Evolutionary conservation across 2,797 vertebrate species (phyloP).

Genomic region (Gobio occitaniae): DNA sequence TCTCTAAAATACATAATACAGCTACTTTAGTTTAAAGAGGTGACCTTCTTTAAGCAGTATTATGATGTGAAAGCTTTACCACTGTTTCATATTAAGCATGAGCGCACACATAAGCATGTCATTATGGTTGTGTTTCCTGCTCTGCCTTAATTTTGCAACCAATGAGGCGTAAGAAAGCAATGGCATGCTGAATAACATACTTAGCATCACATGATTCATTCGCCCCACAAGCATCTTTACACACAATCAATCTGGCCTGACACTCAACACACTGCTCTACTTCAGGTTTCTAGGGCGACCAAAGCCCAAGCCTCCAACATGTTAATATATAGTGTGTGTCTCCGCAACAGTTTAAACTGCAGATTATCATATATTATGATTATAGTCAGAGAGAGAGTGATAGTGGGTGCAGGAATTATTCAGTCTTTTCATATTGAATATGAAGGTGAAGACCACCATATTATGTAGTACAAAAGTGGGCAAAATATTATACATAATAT

Average conservation of each 20-base stretch:
- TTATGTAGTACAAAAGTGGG: neutral
- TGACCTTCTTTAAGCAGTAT: neutral
- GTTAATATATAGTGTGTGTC: slow-evolving; percentile 27
- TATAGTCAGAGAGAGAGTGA: neutral
- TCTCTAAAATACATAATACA: neutral
- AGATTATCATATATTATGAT: neutral
- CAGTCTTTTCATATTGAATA: neutral
- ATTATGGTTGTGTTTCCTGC: slow-evolving; percentile 15
- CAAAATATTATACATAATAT: neutral
- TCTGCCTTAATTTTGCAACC: slow-evolving; percentile 33
- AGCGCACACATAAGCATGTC: slow-evolving; percentile 2
- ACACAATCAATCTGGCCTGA: slow-evolving; percentile 45
- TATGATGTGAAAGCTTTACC: slow-evolving; percentile 4
- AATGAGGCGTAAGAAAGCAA: slow-evolving; percentile 21
- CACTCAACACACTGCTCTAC: slow-evolving; percentile 29
- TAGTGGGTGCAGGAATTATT: neutral
- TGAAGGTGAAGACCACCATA: neutral
- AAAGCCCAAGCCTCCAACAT: slow-evolving; percentile 19
- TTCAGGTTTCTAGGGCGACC: slow-evolving; percentile 48
- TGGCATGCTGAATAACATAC: slow-evolving; percentile 14
- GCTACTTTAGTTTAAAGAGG: neutral
- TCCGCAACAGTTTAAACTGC: slow-evolving; percentile 1
- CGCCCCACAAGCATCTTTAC: slow-evolving; percentile 14
- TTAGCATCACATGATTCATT: slow-evolving; percentile 24
- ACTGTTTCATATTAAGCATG: slow-evolving; percentile 22